A percentile compares a stretch with the other conserved stretches of the same genome.
phyloP scores from a whole-genome alignment of 2,797 vertebrate genomes.

The Sphenopsis melanotis region DNA sequence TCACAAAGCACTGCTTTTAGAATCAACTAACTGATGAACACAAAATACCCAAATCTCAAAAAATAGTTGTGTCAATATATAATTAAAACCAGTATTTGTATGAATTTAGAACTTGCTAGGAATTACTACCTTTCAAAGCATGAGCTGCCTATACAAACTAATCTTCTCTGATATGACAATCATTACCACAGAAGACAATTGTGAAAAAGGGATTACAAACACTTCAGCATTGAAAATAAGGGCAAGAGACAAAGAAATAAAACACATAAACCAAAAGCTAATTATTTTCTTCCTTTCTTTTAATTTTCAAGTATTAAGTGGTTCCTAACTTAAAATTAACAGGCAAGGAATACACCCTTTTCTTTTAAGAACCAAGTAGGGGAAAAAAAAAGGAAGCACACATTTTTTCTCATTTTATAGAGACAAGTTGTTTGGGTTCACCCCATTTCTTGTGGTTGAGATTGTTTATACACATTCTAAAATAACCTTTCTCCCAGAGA shows the following conservation, averaged over 20 bases:
- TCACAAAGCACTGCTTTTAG: not conserved
- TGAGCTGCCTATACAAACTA: not conserved
- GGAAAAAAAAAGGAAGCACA: fast-evolving
- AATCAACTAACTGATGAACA: not conserved
- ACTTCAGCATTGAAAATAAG: not conserved
- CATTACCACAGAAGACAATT: not conserved
- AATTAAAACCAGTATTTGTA: not conserved
- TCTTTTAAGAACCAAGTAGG: not conserved
- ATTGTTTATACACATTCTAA: not conserved
- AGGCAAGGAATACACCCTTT: not conserved
- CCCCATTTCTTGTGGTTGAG: not conserved
- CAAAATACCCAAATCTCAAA: not conserved
- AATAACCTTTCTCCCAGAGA: not conserved
- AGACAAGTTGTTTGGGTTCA: not conserved
- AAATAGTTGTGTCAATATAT: not conserved
- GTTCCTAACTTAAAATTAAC: not conserved
- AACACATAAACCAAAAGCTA: not conserved
- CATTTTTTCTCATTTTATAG: not conserved
- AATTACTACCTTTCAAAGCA: not conserved
- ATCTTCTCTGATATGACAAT: not conserved
- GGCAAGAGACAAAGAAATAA: not conserved
- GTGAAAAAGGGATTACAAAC: not conserved
- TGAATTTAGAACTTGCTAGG: not conserved
- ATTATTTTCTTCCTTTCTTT: not conserved
- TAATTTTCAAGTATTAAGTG: not conserved